A percentile compares a stretch with the other conserved stretches of the same genome.
These are phyloP conservation scores for Chloroclysta siterata DNA, from an alignment of 2,888 invertebrate genomes.

Conservation along the genomic window DNA sequence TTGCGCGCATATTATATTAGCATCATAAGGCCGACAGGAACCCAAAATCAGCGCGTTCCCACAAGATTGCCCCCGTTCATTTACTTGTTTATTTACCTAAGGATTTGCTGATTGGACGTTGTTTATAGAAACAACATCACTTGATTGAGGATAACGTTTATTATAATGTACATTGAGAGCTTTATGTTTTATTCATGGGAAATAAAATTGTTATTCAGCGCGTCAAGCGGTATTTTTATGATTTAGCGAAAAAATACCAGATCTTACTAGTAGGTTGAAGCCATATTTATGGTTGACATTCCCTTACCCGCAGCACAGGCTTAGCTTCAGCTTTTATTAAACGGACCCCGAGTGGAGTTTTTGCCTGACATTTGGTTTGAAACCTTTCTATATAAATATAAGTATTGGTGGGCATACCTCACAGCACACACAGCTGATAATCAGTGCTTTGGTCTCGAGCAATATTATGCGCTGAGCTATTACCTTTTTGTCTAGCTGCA, in stretches of 20 bases:
- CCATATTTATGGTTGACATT: background rate
- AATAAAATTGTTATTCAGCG: constrained; percentile 14
- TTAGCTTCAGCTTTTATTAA: too few species aligned
- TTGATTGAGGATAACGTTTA: constrained; percentile 48
- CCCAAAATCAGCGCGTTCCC: constrained; percentile 21
- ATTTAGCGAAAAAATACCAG: background rate
- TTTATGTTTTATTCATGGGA: constrained; percentile 30
- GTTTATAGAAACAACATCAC: constrained; percentile 39
- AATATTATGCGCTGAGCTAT: too few species aligned
- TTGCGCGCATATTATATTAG: background rate
- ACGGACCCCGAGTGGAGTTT: too few species aligned
- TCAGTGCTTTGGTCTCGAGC: too few species aligned
- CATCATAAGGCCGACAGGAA: background rate
- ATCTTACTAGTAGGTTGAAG: background rate
- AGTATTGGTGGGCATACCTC: too few species aligned
- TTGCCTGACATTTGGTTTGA: too few species aligned
- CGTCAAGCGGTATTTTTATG: constrained; percentile 16
- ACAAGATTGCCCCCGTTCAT: constrained; percentile 14
- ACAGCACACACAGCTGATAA: too few species aligned
- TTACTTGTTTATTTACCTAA: constrained; percentile 18
- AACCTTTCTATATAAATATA: too few species aligned
- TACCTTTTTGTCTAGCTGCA: too few species aligned
- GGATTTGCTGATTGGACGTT: constrained; percentile 42
- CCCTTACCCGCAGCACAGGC: too few species aligned
- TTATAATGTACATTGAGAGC: constrained; percentile 25